A percentile compares a stretch with the other conserved stretches of the same genome.
Conservation (phyloP, 2,888 invertebrate genomes). For the Drosophila fulvimacula region DNA sequence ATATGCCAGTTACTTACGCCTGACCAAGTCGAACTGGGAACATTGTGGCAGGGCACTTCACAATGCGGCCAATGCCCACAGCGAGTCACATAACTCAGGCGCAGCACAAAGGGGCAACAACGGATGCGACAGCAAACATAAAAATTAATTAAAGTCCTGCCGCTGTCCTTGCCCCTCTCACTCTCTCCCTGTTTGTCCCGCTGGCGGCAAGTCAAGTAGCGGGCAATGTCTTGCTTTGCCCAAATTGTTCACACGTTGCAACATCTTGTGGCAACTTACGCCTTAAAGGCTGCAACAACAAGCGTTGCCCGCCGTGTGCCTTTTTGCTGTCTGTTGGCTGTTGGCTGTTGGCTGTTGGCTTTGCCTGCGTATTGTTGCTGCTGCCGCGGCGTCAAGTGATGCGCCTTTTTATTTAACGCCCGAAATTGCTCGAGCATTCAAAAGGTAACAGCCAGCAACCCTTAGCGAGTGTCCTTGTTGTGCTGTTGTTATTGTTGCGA, state of each 20-base stretch:
- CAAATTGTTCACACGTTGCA: conserved; percentile 76
- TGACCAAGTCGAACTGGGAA: conserved; percentile 41
- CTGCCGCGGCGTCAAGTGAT: conserved; percentile 74
- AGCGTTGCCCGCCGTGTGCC: conserved; percentile 4
- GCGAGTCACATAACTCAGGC: conserved; percentile 74
- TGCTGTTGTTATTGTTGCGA: conserved; percentile 66
- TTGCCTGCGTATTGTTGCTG: conserved; percentile 6
- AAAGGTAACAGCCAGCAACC: conserved; percentile 64
- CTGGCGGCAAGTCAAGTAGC: conserved; percentile 61
- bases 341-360: conserved; percentile 4
- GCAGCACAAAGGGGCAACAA: conserved; percentile 47
- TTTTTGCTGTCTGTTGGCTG: background rate
- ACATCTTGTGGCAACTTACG: conserved; percentile 67
- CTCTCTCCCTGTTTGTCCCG: background rate
- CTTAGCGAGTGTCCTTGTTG: conserved; percentile 48
- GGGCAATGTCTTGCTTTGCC: conserved; percentile 63
- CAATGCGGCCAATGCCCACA: conserved; percentile 65
- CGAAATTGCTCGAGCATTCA: conserved; percentile 47
- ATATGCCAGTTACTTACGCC: conserved; percentile 67
- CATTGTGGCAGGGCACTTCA: conserved; percentile 24
- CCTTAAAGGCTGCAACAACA: conserved; percentile 67
- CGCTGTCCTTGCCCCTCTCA: background rate
- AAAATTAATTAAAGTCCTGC: conserved; percentile 76
- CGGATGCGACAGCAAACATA: conserved; percentile 52
- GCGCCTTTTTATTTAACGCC: conserved; percentile 70